Conservation (phyloP, 2,113 vertebrate genomes). For the Arvicanthis niloticus region DNA sequence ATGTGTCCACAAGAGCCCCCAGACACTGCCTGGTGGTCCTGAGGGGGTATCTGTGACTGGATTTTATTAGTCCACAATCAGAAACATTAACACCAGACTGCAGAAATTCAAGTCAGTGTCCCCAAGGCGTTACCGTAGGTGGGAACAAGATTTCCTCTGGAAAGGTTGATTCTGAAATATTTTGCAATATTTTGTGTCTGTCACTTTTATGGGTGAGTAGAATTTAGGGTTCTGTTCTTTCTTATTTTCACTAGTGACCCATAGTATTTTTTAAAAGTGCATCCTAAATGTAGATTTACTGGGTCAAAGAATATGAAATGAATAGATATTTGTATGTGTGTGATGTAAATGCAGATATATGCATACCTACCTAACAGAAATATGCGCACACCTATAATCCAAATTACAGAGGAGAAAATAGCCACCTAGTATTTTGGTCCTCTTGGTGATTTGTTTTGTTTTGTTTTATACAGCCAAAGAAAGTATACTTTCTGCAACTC, state of each 20-base stretch:
- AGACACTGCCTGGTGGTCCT: background rate
- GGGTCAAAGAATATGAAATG: background rate
- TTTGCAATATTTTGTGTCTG: background rate
- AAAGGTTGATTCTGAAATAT: background rate
- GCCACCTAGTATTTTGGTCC: background rate
- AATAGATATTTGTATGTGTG: too few species aligned
- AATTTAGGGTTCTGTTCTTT: background rate
- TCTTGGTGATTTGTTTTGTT: background rate
- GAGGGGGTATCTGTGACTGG: background rate
- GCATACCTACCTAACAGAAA: background rate
- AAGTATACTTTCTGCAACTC: background rate
- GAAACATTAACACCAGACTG: rapidly evolving
- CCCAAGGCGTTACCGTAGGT: background rate
- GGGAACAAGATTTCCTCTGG: background rate
- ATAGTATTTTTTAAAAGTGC: background rate
- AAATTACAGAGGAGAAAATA: background rate
- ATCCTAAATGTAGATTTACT: background rate
- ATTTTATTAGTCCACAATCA: background rate
- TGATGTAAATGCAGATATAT: too few species aligned
- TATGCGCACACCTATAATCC: background rate
- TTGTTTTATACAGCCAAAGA: background rate
- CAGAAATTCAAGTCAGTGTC: background rate
- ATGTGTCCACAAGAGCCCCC: rapidly evolving
- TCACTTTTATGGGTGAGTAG: background rate
- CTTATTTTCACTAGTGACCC: background rate